These are phyloP conservation scores for Ciona savignyi DNA, from an alignment of 23 tunicate genomes.

Conservation along the genomic window DNA sequence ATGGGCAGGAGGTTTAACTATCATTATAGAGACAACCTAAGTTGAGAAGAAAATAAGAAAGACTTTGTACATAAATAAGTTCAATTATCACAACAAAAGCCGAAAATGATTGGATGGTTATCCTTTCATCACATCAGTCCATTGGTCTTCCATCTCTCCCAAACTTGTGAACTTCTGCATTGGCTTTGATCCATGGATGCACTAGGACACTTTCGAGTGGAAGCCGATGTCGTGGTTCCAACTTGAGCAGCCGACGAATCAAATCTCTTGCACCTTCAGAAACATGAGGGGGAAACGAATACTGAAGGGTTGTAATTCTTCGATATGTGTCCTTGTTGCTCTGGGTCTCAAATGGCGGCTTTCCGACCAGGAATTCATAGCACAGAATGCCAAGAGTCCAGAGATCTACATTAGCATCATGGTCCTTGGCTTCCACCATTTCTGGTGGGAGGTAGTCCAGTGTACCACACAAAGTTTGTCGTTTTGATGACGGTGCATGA, in stretches of 20 bases:
- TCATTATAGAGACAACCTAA: too few relatives aligned
- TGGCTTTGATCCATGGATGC: constrained; percentile 84
- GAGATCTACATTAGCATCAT: constrained; percentile 72
- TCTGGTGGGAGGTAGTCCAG: constrained; percentile 96
- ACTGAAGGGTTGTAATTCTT: constrained; percentile 58
- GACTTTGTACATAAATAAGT: too few relatives aligned
- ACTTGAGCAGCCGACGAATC: constrained; percentile 49
- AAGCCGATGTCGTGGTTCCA: constrained; percentile 48
- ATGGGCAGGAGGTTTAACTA: too few relatives aligned
- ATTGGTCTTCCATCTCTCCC: constrained; percentile 62
- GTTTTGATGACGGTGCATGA: constrained; percentile 77
- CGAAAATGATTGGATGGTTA: too few relatives aligned
- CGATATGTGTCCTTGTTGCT: constrained; percentile 61
- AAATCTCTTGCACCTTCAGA: constrained; percentile 82
- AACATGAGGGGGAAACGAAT: constrained; percentile 67
- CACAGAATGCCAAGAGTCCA: constrained; percentile 98
- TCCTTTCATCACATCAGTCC: constrained; percentile 8
- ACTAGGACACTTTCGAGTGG: constrained; percentile 65
- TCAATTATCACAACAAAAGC: too few relatives aligned
- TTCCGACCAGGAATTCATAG: constrained; percentile 93
- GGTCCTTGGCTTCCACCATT: constrained; percentile 72
- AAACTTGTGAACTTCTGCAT: constrained; percentile 81
- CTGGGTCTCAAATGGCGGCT: constrained; percentile 84
- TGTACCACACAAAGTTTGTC: constrained; percentile 95
- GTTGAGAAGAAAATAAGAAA: too few relatives aligned